phyloP scores from a whole-genome alignment of 2,888 invertebrate species.

The Diploptera punctata region DNA sequence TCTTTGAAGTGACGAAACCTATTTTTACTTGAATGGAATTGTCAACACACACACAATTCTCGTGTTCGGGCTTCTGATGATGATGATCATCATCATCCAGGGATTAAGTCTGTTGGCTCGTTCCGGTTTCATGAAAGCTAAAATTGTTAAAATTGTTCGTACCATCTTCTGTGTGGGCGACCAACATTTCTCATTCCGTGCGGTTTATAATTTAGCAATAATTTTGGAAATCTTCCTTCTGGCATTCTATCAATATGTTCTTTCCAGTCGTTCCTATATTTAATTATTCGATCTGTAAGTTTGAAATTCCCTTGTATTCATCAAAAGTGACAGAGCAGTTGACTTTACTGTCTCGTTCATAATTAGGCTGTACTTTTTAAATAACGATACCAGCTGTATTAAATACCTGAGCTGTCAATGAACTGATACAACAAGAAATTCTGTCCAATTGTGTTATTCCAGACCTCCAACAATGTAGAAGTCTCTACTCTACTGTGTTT shows the following conservation, averaged over 20 bases:
- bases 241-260: no score
- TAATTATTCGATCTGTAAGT: no score
- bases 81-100: no score
- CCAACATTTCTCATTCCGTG: no score
- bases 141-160: no score
- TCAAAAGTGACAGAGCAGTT: neutral
- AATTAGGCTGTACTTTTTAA: neutral
- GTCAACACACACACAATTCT: neutral
- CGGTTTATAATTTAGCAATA: no score
- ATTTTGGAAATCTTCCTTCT: no score
- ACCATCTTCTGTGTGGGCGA: no score
- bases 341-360: neutral
- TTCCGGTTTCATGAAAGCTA: no score
- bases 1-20: neutral
- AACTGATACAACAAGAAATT: neutral
- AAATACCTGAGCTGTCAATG: neutral
- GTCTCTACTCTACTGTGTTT: neutral
- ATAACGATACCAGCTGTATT: neutral
- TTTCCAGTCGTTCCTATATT: no score
- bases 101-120: no score
- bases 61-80: neutral
- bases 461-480: neutral
- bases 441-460: neutral
- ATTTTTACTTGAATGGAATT: neutral
- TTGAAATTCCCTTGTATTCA: no score